phyloP scores from a whole-genome alignment of 2,888 invertebrate genomes.

The Lagria hirta region DNA sequence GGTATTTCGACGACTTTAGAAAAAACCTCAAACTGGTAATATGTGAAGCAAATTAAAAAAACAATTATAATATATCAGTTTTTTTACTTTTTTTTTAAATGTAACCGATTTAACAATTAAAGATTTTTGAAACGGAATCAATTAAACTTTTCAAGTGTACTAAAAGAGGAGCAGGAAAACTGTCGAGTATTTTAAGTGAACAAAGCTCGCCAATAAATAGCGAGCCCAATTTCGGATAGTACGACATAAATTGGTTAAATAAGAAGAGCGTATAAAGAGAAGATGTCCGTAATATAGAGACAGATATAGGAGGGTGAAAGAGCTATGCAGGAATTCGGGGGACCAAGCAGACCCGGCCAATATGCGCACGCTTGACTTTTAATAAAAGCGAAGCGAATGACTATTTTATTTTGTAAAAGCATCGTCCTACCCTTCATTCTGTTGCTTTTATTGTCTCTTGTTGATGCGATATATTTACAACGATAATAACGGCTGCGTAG shows the following conservation, averaged over 20 bases:
- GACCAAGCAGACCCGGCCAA: conserved; percentile 36
- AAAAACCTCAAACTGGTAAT: no score
- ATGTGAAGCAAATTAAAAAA: no score
- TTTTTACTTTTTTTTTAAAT: no score
- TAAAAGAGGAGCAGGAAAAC: conserved; percentile 15
- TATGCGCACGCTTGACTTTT: conserved; percentile 53
- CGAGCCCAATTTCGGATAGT: conserved; percentile 32
- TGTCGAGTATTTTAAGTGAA: conserved; percentile 32
- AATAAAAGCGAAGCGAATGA: conserved; percentile 51
- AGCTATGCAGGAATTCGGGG: conserved; percentile 39
- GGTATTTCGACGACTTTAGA: no score
- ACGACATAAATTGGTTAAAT: conserved; percentile 43
- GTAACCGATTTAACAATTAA: no score
- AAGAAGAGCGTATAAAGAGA: conserved; percentile 44
- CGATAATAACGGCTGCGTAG: conserved; percentile 10
- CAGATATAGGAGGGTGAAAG: conserved; percentile 24
- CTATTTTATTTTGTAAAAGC: conserved; percentile 47
- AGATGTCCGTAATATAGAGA: conserved; percentile 38
- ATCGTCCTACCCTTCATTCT: conserved; percentile 31
- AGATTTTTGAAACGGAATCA: conserved; percentile 28
- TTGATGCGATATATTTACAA: conserved; percentile 36
- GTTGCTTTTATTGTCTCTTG: conserved; percentile 38
- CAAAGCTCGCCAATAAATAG: conserved; percentile 31
- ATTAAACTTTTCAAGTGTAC: conserved; percentile 25
- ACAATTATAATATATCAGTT: no score